phyloP scores from a whole-genome alignment of 2,888 invertebrate genomes.

The Elegia similella region DNA sequence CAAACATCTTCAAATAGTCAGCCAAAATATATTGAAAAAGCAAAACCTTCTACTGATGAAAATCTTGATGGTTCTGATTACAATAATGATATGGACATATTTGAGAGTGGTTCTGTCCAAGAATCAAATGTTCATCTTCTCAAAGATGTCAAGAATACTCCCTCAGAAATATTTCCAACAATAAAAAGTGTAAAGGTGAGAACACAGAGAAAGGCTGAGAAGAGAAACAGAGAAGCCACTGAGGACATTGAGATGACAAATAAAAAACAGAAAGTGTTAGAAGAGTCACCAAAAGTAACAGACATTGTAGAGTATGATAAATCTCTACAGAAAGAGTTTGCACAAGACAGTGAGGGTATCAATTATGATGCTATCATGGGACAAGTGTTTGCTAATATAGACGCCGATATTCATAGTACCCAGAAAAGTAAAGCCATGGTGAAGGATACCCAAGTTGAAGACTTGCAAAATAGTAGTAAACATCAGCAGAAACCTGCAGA shows the following conservation, averaged over 20 bases:
- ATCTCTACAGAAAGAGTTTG: constrained; percentile 23
- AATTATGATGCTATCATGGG: constrained; percentile 65
- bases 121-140: constrained; percentile 48
- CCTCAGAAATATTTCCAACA: constrained; percentile 59
- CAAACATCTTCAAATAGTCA: neutral
- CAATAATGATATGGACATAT: constrained; percentile 58
- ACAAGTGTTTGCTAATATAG: constrained; percentile 67
- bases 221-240: constrained; percentile 46
- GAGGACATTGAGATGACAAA: constrained; percentile 37
- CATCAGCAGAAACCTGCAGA: constrained; percentile 18
- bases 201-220: constrained; percentile 44
- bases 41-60: constrained; percentile 17
- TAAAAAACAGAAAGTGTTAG: constrained; percentile 46
- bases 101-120: constrained; percentile 58
- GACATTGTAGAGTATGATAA: neutral
- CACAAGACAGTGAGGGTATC: constrained; percentile 51
- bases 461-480: constrained; percentile 17
- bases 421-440: constrained; percentile 37
- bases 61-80: constrained; percentile 37
- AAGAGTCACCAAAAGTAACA: constrained; percentile 16
- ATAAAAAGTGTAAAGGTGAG: constrained; percentile 32
- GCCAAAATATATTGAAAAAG: neutral
- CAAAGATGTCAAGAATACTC: constrained; percentile 40
- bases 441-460: constrained; percentile 21
- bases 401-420: constrained; percentile 57